Conservation (phyloP, 2,888 invertebrate species). For the Athalia cordata region DNA sequence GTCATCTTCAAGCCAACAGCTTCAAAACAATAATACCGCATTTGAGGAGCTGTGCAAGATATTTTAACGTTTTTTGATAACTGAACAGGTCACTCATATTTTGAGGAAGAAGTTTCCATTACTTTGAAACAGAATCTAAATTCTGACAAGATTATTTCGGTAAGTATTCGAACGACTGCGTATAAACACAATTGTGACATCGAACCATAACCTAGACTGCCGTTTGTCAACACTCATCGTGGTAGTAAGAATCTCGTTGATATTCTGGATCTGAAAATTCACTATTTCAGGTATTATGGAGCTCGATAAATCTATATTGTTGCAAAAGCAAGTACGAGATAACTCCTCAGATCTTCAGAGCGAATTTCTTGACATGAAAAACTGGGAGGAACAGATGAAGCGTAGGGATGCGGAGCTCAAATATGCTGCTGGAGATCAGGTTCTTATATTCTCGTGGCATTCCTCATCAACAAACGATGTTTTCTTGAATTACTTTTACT, state of each 20-base stretch:
- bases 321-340: conserved; percentile 84
- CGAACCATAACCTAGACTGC: conserved; percentile 9
- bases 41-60: too few species aligned
- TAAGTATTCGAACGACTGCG: not conserved
- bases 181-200: not conserved
- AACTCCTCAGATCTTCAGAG: conserved; percentile 83
- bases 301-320: conserved; percentile 79
- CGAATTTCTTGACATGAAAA: conserved; percentile 83
- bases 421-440: conserved; percentile 63
- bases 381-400: conserved; percentile 85
- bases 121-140: not conserved
- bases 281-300: conserved; percentile 55
- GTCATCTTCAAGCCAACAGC: too few species aligned
- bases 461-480: not conserved
- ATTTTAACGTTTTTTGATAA: too few species aligned
- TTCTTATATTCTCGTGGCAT: conserved; percentile 43
- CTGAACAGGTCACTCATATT: not conserved
- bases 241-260: not conserved
- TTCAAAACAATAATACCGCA: too few species aligned
- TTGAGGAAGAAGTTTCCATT: not conserved
- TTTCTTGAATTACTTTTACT: too few species aligned
- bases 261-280: not conserved
- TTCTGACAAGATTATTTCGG: not conserved
- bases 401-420: conserved; percentile 79
- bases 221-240: not conserved